A percentile compares a stretch with the other conserved stretches of the same genome.
Evolutionary conservation across 2,113 vertebrate species (phyloP).

Genomic region (cattle (Bos taurus)): ARS-UCD2.0 NC_037333.1:51864001-51864500

Average conservation of each 20-base stretch:
- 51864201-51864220: neutral
- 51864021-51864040: neutral
- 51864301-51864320: neutral
- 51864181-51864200: neutral
- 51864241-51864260: neutral
- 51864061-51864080: neutral
- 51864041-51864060: neutral
- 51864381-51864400: neutral
- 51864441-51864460: neutral
- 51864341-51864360: rapidly evolving
- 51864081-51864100: neutral
- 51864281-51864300: neutral
- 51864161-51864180: neutral
- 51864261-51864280: neutral
- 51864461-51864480: neutral
- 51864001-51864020: neutral
- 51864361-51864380: neutral
- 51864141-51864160: neutral
- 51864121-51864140: neutral
- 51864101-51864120: neutral
- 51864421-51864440: neutral
- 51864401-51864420: neutral
- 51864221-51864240: neutral
- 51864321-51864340: neutral
- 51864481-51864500: neutral